Percentiles rank a stretch among this genome's conserved stretches.
phyloP scores from a whole-genome alignment of 2,888 invertebrate genomes.

The Camponotus fellah region DNA sequence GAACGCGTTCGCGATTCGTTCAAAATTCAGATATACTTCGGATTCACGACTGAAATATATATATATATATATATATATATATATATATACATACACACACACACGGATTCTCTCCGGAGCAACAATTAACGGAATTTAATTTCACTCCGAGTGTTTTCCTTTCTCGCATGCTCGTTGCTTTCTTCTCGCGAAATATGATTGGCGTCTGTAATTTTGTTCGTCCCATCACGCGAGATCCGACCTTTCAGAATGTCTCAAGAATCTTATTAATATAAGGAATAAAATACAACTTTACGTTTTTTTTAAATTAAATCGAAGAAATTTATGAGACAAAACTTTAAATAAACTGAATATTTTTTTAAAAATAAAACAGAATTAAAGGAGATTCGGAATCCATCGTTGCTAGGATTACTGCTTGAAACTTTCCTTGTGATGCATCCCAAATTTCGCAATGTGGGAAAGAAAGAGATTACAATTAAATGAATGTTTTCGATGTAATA shows the following conservation, averaged over 20 bases:
- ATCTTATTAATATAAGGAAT: background rate
- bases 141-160: background rate
- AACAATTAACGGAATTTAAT: constrained; percentile 12
- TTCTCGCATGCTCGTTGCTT: background rate
- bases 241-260: background rate
- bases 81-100: background rate
- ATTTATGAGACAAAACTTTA: background rate
- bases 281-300: background rate
- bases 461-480: constrained; percentile 18
- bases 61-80: background rate
- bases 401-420: background rate
- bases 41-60: background rate
- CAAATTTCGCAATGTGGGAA: background rate
- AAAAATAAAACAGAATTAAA: background rate
- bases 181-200: background rate
- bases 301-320: background rate
- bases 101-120: background rate
- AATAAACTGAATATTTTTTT: too few species aligned
- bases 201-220: background rate
- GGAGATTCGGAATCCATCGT: background rate
- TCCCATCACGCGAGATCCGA: background rate
- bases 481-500: constrained; percentile 33
- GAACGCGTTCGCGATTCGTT: background rate
- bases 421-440: background rate
- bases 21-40: constrained; percentile 36